Conservation (phyloP, 2,797 vertebrate genomes). For the Enteromius trimaculatus region DNA sequence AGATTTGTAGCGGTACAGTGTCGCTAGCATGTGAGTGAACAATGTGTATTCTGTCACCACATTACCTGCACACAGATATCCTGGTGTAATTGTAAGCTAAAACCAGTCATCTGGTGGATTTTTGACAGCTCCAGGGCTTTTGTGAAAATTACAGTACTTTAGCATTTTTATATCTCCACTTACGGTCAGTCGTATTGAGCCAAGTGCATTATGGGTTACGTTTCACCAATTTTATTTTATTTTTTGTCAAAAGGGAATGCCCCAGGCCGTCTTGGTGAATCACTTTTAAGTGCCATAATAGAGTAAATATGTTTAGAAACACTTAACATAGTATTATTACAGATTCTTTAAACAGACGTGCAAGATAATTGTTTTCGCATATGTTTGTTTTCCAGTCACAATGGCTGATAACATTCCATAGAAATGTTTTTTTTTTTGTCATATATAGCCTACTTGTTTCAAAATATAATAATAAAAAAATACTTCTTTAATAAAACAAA, state of each 20-base stretch:
- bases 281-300: neutral
- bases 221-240: neutral
- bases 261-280: neutral
- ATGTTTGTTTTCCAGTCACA: neutral
- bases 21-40: neutral
- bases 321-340: neutral
- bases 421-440: too few relatives aligned
- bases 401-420: neutral
- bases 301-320: neutral
- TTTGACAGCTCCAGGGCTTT: neutral
- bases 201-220: neutral
- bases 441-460: neutral
- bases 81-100: neutral
- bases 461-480: neutral
- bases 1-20: neutral
- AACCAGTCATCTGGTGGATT: neutral
- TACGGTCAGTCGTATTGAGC: neutral
- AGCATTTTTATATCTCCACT: neutral
- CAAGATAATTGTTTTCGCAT: neutral
- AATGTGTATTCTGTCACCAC: neutral
- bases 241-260: neutral
- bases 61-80: neutral
- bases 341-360: neutral
- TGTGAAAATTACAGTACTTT: neutral
- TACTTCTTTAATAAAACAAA: neutral